These are phyloP conservation scores for Prionace glauca DNA, from an alignment of 2,797 vertebrate species.

Conservation along the genomic window DNA sequence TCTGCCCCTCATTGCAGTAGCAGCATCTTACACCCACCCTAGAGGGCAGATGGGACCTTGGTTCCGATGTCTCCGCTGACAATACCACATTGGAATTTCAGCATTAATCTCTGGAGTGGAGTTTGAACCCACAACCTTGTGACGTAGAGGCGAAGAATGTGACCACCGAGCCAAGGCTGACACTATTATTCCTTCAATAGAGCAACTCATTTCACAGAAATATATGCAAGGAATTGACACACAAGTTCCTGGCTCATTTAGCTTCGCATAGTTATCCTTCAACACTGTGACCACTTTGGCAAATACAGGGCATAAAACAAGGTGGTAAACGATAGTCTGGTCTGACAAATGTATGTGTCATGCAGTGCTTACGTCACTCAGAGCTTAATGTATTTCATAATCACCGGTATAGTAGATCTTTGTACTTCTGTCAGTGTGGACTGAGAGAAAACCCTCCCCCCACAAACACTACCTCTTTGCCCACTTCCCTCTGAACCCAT, in stretches of 20 bases:
- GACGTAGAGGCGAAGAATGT: neutral
- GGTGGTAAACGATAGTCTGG: neutral
- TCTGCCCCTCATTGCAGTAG: neutral
- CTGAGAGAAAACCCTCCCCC: neutral
- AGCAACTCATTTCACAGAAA: neutral
- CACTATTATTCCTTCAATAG: neutral
- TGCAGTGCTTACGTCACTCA: constrained; percentile 8
- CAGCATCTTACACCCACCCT: neutral
- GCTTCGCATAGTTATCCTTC: neutral
- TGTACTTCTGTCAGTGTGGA: neutral
- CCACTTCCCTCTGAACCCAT: too few species aligned
- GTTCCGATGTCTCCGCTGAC: neutral
- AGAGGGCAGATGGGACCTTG: neutral
- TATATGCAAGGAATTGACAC: neutral
- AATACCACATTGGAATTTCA: neutral
- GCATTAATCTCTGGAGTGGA: neutral
- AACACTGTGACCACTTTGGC: neutral
- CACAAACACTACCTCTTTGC: neutral
- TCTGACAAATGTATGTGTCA: neutral
- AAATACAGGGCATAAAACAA: neutral
- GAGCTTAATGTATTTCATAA: neutral
- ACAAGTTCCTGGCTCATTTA: neutral
- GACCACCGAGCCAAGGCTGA: neutral
- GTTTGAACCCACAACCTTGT: neutral
- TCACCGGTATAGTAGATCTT: neutral